Evolutionary conservation across 2,888 invertebrate species (phyloP), one percentile per base, ranked within the genome.

Genomic region (Norana najaformis): DNA sequence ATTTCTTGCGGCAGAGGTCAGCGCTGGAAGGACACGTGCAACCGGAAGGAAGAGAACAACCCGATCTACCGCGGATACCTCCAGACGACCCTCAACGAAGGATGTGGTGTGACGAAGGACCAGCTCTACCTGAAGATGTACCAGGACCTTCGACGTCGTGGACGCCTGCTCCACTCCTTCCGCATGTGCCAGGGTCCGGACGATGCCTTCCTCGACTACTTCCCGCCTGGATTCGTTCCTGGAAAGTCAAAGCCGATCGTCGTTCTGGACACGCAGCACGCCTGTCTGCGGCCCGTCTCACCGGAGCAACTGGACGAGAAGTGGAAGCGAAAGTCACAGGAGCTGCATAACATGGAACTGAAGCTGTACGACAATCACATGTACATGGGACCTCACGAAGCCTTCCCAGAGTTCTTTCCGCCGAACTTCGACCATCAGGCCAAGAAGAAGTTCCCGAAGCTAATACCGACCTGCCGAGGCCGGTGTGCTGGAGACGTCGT

Each of bases 101-200:
- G 38, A 36, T 89, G 89, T 47, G 47, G 47, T 6, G 35, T 37
- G 14, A 37, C 30, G 35, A 38, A 39, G 38, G 89, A 89, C 34
- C 83, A 38, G 83, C 89, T 89, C 89, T 89, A 89, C 83, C 89
- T 89, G 83, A 38, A 83, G 36, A 83, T 83, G 83, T 89, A 82
- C 38, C 89, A 37, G 36, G 89, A 89, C 85, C 89, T 89, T 38
- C 53, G 47, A 35, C 89, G 89, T 36, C 89, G 89, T 37, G 38
- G 83, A 3, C n/a, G 41, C 37, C 18, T 36, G 37, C 89, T 89
- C 34, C 38, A 83, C 83, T n/a, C 82, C 38, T 36, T 36, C 30
- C 37, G 38, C 30, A 89, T 89, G 89, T 39, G 82, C 83, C 83
- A 82, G 34, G 89, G 83, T 18, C 89, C 83, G 83, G 36, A 36